Evolutionary conservation across 1,140 invertebrate genomes (phyloP).

Genomic region (Drosophila lacteicornis): DNA sequence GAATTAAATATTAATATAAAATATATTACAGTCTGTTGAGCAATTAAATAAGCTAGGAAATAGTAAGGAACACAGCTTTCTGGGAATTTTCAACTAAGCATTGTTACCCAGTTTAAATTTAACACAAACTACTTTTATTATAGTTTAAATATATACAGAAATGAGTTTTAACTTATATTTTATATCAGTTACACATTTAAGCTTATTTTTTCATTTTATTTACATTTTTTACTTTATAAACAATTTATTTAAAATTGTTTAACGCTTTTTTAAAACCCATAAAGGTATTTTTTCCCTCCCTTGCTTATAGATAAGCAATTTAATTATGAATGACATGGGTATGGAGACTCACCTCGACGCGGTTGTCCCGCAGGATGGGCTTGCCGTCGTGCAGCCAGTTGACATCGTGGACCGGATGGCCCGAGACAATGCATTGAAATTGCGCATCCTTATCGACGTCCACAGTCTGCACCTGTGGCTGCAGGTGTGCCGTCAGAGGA

Average conservation of each 20-base stretch:
- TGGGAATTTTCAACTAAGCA: no score
- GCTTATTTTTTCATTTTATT: neutral
- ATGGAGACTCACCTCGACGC: constrained; percentile 85
- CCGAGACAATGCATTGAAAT: constrained; percentile 94
- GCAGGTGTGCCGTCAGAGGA: constrained; percentile 90
- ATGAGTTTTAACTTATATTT: no score
- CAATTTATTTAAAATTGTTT: neutral
- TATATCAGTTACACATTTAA: neutral
- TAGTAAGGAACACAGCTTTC: no score
- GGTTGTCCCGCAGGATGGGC: constrained; percentile 88
- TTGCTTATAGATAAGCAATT: neutral
- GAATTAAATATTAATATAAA: no score
- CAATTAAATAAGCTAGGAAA: neutral
- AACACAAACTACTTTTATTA: neutral
- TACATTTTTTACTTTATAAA: neutral
- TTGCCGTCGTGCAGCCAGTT: constrained; percentile 94
- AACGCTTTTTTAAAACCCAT: neutral
- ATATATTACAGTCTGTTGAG: neutral
- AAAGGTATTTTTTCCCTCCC: no score
- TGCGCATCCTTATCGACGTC: constrained; percentile 92
- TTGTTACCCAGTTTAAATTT: no score
- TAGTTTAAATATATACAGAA: no score
- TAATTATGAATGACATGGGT: neutral
- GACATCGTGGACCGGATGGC: constrained; percentile 92
- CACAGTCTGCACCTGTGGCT: constrained; percentile 90